phyloP scores from a whole-genome alignment of 1,140 invertebrate genomes.

The Daktulosphaira vitifoliae region DNA sequence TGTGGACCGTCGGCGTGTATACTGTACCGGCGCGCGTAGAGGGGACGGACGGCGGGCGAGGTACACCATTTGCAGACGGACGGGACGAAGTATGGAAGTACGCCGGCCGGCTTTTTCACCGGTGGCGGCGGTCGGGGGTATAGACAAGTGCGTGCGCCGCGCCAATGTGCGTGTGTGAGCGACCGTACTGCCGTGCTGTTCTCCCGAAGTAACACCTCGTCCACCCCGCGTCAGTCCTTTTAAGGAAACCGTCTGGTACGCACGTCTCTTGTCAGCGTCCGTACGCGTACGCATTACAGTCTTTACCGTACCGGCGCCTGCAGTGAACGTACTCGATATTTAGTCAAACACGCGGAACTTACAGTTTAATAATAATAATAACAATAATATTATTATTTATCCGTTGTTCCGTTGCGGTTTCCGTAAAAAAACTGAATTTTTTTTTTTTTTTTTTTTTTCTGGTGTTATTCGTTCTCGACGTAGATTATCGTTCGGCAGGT shows the following conservation, averaged over 20 bases:
- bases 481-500: too few species aligned
- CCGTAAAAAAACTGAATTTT: background rate
- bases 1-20: too few species aligned
- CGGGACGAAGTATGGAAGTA: background rate
- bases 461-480: background rate
- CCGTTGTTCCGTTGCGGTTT: too few species aligned
- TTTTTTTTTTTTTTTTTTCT: background rate
- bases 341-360: too few species aligned
- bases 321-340: background rate
- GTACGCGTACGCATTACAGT: slow-evolving; percentile 17
- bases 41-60: background rate
- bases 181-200: background rate
- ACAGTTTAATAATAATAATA: too few species aligned
- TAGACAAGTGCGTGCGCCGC: background rate
- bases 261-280: slow-evolving; percentile 3
- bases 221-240: slow-evolving; percentile 26
- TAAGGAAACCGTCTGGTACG: slow-evolving; percentile 19
- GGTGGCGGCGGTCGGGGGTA: background rate
- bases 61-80: slow-evolving; percentile 4
- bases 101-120: slow-evolving; percentile 22
- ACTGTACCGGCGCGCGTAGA: too few species aligned
- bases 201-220: too few species aligned
- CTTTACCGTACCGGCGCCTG: slow-evolving; percentile 17
- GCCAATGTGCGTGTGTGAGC: slow-evolving; percentile 1
- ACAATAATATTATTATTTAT: too few species aligned